A percentile compares a stretch with the other conserved stretches of the same genome.
Conservation (phyloP, 2,797 vertebrate species). For the Neosilurus hyrtlii region DNA sequence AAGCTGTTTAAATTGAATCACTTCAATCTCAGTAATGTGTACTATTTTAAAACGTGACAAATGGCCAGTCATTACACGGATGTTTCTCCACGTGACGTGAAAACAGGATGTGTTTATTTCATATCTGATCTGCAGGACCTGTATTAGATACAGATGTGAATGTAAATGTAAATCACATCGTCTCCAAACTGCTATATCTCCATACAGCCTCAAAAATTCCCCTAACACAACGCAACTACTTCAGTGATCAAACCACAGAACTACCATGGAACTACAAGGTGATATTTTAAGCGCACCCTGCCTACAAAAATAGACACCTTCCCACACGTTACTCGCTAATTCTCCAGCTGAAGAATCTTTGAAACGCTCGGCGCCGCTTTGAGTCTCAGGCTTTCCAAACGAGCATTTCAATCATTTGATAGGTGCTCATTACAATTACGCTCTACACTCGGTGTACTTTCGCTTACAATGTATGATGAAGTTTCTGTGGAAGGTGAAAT, state of each 20-base stretch:
- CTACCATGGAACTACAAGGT: background rate
- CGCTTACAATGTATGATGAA: constrained; percentile 32
- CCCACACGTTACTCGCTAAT: background rate
- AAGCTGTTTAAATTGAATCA: background rate
- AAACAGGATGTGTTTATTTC: background rate
- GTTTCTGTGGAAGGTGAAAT: constrained; percentile 33
- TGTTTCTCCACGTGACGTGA: background rate
- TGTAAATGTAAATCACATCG: too few species aligned
- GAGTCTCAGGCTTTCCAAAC: background rate
- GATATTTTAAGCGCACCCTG: background rate
- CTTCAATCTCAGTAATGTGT: background rate
- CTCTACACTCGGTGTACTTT: constrained; percentile 36
- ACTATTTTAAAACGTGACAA: background rate
- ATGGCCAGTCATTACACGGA: background rate
- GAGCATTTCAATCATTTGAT: constrained; percentile 15
- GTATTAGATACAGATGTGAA: background rate
- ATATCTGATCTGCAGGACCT: background rate
- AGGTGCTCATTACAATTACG: constrained; percentile 27
- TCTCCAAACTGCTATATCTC: background rate
- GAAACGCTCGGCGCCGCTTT: background rate
- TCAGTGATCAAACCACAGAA: background rate
- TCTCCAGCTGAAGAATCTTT: background rate
- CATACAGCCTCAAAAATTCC: background rate
- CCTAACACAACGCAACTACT: background rate
- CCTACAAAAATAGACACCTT: constrained; percentile 3